Evolutionary conservation across 2,797 vertebrate species (phyloP).

Genomic region (Myotis vivesi): DNA sequence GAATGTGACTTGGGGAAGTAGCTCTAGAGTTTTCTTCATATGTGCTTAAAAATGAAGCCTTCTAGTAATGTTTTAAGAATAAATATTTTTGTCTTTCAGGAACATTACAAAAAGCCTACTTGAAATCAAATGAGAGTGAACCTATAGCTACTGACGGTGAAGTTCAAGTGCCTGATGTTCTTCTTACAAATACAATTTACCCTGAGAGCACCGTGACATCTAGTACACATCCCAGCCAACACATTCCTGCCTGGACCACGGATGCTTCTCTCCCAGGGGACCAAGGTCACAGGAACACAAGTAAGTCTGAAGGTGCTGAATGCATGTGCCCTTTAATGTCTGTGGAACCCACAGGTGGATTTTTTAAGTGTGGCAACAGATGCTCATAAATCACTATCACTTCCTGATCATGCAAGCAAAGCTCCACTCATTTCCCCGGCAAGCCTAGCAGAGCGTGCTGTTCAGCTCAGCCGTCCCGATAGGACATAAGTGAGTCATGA

Average conservation of each 20-base stretch:
- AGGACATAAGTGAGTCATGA: conserved; percentile 70
- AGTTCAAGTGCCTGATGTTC: conserved; percentile 68
- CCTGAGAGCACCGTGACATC: conserved; percentile 65
- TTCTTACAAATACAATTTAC: conserved; percentile 65
- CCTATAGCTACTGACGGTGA: conserved; percentile 75
- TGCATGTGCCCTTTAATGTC: conserved; percentile 55
- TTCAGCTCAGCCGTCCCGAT: background rate
- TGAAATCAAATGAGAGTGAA: conserved; percentile 84
- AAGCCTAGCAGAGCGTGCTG: conserved; percentile 15
- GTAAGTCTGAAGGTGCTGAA: conserved; percentile 61
- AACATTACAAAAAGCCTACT: conserved; percentile 83
- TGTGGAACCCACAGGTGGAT: conserved; percentile 38
- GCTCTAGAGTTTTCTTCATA: background rate
- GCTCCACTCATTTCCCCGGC: conserved; percentile 34
- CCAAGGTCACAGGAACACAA: conserved; percentile 75
- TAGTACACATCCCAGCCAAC: background rate
- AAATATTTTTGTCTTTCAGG: conserved; percentile 79
- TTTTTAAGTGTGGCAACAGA: conserved; percentile 50
- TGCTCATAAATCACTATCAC: background rate
- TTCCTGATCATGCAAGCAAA: background rate
- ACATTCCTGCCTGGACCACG: conserved; percentile 67
- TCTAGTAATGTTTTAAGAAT: background rate
- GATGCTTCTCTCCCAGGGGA: conserved; percentile 63
- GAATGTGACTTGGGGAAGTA: background rate
- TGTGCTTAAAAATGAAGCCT: background rate